phyloP scores from a whole-genome alignment of 2,113 vertebrate species.

The Indri indri region DNA sequence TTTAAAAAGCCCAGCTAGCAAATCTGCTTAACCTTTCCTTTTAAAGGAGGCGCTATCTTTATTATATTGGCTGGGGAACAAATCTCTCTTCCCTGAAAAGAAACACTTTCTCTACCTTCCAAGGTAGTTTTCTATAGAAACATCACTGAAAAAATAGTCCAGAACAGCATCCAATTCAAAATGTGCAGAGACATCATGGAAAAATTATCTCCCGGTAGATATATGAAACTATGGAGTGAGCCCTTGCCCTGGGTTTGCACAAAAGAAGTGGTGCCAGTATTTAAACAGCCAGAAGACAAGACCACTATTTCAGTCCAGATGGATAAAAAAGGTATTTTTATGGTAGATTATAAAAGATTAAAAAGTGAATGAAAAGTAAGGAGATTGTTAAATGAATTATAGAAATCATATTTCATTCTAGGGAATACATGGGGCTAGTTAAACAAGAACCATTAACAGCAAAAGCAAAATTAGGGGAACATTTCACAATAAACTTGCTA shows the following conservation, averaged over 20 bases:
- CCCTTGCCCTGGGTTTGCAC: background rate
- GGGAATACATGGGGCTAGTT: background rate
- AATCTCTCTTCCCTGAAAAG: background rate
- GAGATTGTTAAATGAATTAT: background rate
- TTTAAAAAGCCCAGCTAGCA: background rate
- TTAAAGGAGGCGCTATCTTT: background rate
- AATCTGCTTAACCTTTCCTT: background rate
- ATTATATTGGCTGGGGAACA: background rate
- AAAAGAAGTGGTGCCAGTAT: background rate
- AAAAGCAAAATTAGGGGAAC: background rate
- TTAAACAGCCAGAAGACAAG: background rate
- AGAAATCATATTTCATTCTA: background rate
- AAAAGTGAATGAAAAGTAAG: background rate
- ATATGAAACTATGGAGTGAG: background rate
- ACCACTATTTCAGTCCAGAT: background rate
- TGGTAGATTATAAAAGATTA: background rate
- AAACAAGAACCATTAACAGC: background rate
- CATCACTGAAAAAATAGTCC: background rate
- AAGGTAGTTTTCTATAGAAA: background rate
- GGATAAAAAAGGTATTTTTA: background rate
- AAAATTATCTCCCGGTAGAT: background rate
- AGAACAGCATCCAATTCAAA: background rate
- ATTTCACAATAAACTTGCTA: background rate
- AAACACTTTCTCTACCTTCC: background rate
- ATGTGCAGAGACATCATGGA: background rate